Evolutionary conservation across 2,113 vertebrate species (phyloP), one percentile per base, ranked within the genome.

Genomic region (Hyperopisus bebe): DNA sequence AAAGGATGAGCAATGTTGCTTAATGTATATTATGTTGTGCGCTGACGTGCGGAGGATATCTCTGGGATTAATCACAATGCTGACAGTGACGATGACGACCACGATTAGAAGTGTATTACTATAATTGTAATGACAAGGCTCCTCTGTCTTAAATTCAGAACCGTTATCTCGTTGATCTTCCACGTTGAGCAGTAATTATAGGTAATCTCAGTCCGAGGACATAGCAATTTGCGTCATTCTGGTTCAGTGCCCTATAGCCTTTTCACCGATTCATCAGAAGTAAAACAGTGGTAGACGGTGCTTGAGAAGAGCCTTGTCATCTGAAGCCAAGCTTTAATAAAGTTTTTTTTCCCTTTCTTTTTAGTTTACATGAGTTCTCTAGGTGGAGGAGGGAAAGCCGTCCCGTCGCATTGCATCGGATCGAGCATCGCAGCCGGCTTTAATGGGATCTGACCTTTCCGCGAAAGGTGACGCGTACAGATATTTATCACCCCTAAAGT

Each of bases 131-230:
- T 88, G 87, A 88, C 51, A 88, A 31, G 42, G 55, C 51, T 88
- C 39, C 87, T 88, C 87, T 88, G 87, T 88, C 87, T 88, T 46
- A 88, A 53, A 46, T 31, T 27, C 51, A 62, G 53, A 24, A 62
- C 53, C 15, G 87, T 88, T 88, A 88, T 88, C 90, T 92, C 93
- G 94, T 93, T 94, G 93, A 95, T 95, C 92, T 94, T 88, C 90
- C 90, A 87, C 83, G 87, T 90, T 92, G 85, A 93, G 90, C 91
- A 92, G 93, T 95, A 95, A 95, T 95, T 94, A 94, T 90, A 88
- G 88, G 92, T 94, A 94, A 95, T 94, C 94, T 94, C 89, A 93
- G 94, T 94, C 94, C 93, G 92, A 94, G 93, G 93, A 94, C 92
- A 89, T 91, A 90, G 93, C 92, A 91, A 92, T 94, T 93, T 94